Percentiles rank a stretch among this genome's conserved stretches.
Conservation (phyloP, 2,888 invertebrate genomes). For the Neuroscelio doddi region DNA sequence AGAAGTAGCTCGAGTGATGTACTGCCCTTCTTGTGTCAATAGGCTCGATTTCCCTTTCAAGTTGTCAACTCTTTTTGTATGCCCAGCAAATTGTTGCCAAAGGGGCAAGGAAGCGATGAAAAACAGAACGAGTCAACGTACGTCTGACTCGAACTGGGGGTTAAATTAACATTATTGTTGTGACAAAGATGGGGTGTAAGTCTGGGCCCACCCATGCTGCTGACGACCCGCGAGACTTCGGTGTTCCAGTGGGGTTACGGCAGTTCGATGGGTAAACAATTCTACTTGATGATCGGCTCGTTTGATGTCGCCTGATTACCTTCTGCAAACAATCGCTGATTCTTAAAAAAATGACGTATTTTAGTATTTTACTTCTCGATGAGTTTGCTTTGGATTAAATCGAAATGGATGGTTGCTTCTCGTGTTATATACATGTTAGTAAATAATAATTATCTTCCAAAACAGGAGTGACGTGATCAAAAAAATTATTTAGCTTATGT, state of each 20-base stretch:
- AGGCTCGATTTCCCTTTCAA: constrained; percentile 73
- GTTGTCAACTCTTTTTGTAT: constrained; percentile 72
- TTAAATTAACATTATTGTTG: constrained; percentile 73
- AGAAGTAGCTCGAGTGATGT: constrained; percentile 30
- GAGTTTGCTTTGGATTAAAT: constrained; percentile 25
- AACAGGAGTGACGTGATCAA: background rate
- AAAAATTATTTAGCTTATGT: background rate
- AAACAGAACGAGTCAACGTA: constrained; percentile 36
- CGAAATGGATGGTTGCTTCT: background rate
- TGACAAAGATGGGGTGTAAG: constrained; percentile 64
- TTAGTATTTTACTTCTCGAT: constrained; percentile 25
- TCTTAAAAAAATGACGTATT: constrained; percentile 56
- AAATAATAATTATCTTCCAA: background rate
- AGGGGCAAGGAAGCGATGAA: constrained; percentile 51
- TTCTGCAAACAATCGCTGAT: constrained; percentile 70
- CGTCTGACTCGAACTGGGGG: constrained; percentile 43
- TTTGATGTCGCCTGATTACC: constrained; percentile 72
- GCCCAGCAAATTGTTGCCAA: constrained; percentile 69
- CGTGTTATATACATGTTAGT: no score
- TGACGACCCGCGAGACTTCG: constrained; percentile 52
- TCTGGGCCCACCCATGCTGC: constrained; percentile 55
- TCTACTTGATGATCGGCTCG: constrained; percentile 71
- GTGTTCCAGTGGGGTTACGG: constrained; percentile 43
- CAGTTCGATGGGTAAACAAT: constrained; percentile 68
- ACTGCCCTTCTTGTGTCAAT: constrained; percentile 65